Evolutionary conservation across 2,888 invertebrate species (phyloP).

Genomic region (Capitulum mitella): DNA sequence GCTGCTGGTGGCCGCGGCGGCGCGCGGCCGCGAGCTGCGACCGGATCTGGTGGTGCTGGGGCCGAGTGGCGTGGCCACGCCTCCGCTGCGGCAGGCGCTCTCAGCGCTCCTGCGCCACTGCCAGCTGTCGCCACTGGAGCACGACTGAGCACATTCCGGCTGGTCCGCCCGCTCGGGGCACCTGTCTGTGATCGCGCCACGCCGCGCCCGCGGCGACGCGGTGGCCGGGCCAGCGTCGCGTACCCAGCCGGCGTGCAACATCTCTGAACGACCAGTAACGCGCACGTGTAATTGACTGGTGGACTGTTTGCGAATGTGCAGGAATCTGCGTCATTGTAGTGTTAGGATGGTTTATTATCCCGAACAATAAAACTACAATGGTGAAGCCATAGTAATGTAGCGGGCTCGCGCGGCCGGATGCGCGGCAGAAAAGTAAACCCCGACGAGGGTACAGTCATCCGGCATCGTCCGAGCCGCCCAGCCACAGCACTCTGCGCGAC

Average conservation of each 20-base stretch:
- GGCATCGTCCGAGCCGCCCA: too few relatives aligned
- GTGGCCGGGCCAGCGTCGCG: not conserved
- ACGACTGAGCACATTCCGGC: not conserved
- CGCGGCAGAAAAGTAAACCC: too few relatives aligned
- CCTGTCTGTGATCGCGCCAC: not conserved
- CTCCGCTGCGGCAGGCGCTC: not conserved
- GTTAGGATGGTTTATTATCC: slow-evolving; percentile 15
- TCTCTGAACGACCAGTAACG: not conserved
- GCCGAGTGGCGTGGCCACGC: not conserved
- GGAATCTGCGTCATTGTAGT: not conserved
- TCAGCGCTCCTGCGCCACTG: slow-evolving; percentile 14
- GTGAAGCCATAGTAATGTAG: too few relatives aligned
- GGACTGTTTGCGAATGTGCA: not conserved
- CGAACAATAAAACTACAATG: not conserved
- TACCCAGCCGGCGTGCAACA: not conserved
- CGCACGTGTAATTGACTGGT: too few relatives aligned
- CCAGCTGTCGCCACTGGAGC: not conserved
- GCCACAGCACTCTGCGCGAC: too few relatives aligned
- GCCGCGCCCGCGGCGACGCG: not conserved
- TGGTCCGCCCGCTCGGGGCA: not conserved
- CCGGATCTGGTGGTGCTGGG: slow-evolving; percentile 1
- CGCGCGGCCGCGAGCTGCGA: not conserved
- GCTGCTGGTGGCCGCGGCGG: slow-evolving; percentile 14
- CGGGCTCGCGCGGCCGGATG: too few relatives aligned
- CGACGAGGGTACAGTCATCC: too few relatives aligned